A percentile compares a stretch with the other conserved stretches of the same genome.
Evolutionary conservation across 1,140 invertebrate genomes (phyloP).

Genomic region (Zaprionus davidi): DNA sequence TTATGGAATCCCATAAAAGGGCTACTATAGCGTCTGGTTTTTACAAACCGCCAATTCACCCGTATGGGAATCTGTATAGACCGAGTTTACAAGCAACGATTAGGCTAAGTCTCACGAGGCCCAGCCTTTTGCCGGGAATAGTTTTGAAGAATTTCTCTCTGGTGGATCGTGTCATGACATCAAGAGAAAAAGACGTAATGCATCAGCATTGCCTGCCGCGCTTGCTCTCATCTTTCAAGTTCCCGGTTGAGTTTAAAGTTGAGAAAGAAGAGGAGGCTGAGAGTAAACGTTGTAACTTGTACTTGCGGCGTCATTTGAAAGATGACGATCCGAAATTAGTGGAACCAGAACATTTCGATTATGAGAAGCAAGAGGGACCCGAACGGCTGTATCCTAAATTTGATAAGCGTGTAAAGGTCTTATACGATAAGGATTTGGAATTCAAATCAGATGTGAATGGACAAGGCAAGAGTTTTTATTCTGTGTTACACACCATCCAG

Average conservation of each 20-base stretch:
- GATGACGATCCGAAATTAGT: not conserved
- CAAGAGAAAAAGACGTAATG: slow-evolving; percentile 14
- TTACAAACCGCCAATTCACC: too few species aligned
- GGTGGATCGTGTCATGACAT: not conserved
- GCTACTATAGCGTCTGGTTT: not conserved
- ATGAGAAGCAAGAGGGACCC: slow-evolving; percentile 54
- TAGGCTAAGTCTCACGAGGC: not conserved
- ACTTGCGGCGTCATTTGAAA: not conserved
- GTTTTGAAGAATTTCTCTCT: slow-evolving; percentile 36
- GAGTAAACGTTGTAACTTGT: not conserved
- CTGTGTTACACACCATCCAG: slow-evolving; percentile 32
- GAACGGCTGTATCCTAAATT: slow-evolving; percentile 65
- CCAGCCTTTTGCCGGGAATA: not conserved
- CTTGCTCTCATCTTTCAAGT: slow-evolving; percentile 71
- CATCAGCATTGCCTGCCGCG: slow-evolving; percentile 50
- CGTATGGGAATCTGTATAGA: slow-evolving; percentile 33
- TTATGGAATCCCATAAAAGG: not conserved
- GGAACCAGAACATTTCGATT: slow-evolving; percentile 37
- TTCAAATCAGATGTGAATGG: not conserved
- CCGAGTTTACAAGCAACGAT: not conserved
- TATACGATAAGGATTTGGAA: not conserved
- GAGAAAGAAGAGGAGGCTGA: slow-evolving; percentile 20
- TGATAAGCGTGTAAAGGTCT: not conserved
- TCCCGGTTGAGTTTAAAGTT: slow-evolving; percentile 57
- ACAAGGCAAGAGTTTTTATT: slow-evolving; percentile 10